These are phyloP conservation scores for Sturnira hondurensis DNA, from an alignment of 2,113 vertebrate genomes.

Conservation along the genomic window DNA sequence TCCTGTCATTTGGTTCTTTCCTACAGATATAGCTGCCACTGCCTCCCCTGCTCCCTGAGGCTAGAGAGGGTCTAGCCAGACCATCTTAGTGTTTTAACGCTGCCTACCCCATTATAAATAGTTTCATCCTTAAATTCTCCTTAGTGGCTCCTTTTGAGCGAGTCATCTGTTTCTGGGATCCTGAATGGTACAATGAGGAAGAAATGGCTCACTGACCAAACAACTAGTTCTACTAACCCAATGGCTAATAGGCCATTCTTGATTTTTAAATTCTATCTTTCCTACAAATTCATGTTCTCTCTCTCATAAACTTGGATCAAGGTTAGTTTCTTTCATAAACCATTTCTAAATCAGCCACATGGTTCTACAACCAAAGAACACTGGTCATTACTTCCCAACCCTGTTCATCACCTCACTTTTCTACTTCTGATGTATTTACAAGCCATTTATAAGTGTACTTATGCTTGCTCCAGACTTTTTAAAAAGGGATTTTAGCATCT, in stretches of 20 bases:
- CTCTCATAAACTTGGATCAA: background rate
- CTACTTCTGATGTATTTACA: background rate
- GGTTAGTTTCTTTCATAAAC: background rate
- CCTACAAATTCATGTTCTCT: background rate
- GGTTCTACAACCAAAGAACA: background rate
- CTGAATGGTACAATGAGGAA: background rate
- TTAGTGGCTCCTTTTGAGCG: background rate
- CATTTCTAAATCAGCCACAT: slow-evolving; percentile 19
- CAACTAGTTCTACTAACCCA: background rate
- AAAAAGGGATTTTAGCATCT: background rate
- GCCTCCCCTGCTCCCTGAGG: background rate
- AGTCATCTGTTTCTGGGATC: background rate
- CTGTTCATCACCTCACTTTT: background rate
- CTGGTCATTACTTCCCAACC: background rate
- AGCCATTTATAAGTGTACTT: slow-evolving; percentile 31
- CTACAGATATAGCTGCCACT: background rate
- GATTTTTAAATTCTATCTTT: background rate
- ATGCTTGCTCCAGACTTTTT: background rate
- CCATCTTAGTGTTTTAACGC: background rate
- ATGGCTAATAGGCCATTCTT: background rate
- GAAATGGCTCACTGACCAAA: background rate
- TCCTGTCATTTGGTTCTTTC: background rate
- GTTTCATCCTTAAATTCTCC: background rate
- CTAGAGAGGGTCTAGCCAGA: background rate
- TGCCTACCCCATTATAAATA: background rate